Evolutionary conservation across 2,797 vertebrate genomes (phyloP).

Genomic region (Coracias cyanogaster): DNA sequence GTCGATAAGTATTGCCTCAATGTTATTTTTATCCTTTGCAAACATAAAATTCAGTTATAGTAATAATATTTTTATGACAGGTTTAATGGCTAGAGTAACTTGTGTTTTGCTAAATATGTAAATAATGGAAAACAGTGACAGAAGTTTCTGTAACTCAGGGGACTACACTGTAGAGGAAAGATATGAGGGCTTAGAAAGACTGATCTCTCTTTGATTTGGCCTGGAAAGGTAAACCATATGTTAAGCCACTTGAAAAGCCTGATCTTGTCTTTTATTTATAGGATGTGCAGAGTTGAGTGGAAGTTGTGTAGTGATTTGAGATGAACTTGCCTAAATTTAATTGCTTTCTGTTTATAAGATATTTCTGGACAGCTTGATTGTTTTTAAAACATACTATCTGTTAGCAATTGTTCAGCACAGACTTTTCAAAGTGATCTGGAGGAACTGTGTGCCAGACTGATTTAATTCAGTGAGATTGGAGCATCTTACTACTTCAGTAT

Average conservation of each 20-base stretch:
- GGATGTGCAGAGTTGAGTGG: not conserved
- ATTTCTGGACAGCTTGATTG: not conserved
- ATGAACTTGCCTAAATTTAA: not conserved
- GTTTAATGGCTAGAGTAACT: not conserved
- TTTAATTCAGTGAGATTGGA: not conserved
- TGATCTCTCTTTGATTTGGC: not conserved
- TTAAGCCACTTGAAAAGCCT: not conserved
- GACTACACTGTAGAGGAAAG: not conserved
- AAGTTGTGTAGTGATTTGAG: not conserved
- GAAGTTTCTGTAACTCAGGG: not conserved
- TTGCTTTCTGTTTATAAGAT: not conserved
- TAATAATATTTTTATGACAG: not conserved
- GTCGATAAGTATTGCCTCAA: not conserved
- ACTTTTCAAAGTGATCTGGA: not conserved
- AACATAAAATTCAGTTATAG: not conserved
- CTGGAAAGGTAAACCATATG: not conserved
- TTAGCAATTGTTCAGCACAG: fast-evolving
- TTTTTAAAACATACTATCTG: not conserved
- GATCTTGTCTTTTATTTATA: not conserved
- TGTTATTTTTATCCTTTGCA: not conserved
- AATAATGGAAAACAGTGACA: not conserved
- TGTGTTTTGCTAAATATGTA: not conserved
- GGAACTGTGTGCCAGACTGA: not conserved
- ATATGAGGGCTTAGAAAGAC: not conserved
- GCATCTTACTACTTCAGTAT: not conserved